Evolutionary conservation across 1,140 invertebrate species (phyloP).

Genomic region (Drosophila hydei): DNA sequence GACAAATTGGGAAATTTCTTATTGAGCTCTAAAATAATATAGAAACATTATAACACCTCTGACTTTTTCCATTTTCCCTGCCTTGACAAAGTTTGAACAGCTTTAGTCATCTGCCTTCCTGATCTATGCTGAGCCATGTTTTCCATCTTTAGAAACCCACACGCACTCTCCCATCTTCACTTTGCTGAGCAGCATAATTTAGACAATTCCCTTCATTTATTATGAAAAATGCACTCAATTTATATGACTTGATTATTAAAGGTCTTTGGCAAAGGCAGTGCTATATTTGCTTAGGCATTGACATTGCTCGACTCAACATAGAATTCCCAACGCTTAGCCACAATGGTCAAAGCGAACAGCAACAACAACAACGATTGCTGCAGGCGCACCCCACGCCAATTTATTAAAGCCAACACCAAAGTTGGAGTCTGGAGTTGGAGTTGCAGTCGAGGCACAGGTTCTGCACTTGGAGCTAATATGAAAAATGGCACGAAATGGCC

Average conservation of each 20-base stretch:
- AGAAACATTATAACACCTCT: background rate
- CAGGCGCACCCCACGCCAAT: constrained; percentile 77
- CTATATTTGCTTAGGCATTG: constrained; percentile 76
- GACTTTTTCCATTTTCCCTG: background rate
- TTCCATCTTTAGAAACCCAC: background rate
- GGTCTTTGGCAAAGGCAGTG: constrained; percentile 43
- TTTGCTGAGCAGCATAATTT: constrained; percentile 63
- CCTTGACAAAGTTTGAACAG: background rate
- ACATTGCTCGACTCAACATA: constrained; percentile 35
- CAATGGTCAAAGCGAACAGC: constrained; percentile 24
- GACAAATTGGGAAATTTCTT: background rate
- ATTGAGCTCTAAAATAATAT: background rate
- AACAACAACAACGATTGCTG: constrained; percentile 50
- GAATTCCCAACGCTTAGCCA: constrained; percentile 33
- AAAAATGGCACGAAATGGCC: constrained; percentile 70
- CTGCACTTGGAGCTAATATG: constrained; percentile 55
- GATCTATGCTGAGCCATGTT: background rate
- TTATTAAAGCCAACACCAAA: constrained; percentile 81
- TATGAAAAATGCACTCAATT: constrained; percentile 82
- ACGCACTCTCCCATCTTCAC: constrained; percentile 6
- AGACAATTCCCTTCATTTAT: constrained; percentile 80
- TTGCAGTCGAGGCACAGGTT: constrained; percentile 30
- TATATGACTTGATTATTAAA: constrained; percentile 82
- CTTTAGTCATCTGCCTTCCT: background rate
- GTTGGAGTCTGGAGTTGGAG: constrained; percentile 10